Conservation (phyloP, 1,140 invertebrate species). For the Xylocopa sonorina region DNA sequence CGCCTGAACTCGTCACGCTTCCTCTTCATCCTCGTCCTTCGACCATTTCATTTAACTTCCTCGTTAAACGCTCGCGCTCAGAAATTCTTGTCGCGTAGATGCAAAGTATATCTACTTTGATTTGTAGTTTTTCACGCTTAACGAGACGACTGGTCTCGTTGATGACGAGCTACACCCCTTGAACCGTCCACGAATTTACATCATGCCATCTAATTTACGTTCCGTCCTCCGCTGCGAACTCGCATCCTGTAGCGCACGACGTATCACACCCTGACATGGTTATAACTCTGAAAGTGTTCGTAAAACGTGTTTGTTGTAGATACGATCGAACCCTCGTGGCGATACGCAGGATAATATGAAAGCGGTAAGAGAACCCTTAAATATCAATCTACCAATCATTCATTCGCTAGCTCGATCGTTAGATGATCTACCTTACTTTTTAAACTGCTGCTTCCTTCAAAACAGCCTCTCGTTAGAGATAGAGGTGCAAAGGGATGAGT, state of each 20-base stretch:
- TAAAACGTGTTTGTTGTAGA: constrained; percentile 61
- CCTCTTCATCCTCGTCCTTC: not conserved
- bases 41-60: not conserved
- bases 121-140: too few species aligned
- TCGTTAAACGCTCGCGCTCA: too few species aligned
- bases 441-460: not conserved
- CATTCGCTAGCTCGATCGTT: not conserved
- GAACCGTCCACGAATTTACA: not conserved
- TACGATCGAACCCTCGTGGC: constrained; percentile 48
- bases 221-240: not conserved
- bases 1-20: not conserved
- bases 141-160: too few species aligned
- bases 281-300: constrained; percentile 45
- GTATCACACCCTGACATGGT: not conserved
- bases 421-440: not conserved
- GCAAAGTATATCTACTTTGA: too few species aligned
- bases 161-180: too few species aligned
- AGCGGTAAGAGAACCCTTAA: constrained; percentile 52
- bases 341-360: constrained; percentile 51
- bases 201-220: not conserved
- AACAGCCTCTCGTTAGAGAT: not conserved
- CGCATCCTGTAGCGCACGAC: constrained; percentile 23
- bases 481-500: not conserved
- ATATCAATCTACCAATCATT: constrained; percentile 45
- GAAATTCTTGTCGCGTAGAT: too few species aligned